A percentile compares a stretch with the other conserved stretches of the same genome.
Evolutionary conservation across 1,140 invertebrate genomes (phyloP).

Genomic region (Reticulitermes speratus): DNA sequence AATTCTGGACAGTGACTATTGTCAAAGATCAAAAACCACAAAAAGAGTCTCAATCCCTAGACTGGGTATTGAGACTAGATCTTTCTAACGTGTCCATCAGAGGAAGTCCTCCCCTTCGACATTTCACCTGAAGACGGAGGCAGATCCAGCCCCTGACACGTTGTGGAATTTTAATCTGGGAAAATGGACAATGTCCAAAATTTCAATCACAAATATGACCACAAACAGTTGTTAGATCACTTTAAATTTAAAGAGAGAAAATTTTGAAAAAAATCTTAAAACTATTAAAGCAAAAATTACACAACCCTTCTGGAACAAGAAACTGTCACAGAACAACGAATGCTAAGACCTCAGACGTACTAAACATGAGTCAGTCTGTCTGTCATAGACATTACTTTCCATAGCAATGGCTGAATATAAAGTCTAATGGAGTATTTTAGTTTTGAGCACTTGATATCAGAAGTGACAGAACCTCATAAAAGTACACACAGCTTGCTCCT

Average conservation of each 20-base stretch:
- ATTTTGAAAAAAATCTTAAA: neutral
- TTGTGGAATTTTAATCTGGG: no score
- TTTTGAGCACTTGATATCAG: neutral
- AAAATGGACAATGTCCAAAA: no score
- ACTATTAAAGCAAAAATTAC: neutral
- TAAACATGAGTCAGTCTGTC: neutral
- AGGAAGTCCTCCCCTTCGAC: no score
- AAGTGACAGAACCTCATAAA: neutral
- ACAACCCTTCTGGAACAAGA: neutral
- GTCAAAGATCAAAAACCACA: no score
- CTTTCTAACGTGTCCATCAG: no score
- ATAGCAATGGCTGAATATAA: neutral
- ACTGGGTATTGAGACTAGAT: no score
- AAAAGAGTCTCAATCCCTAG: no score
- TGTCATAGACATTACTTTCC: neutral
- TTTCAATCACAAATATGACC: no score
- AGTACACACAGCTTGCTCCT: conserved; percentile 28
- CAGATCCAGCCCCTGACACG: no score
- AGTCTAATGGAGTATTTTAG: neutral
- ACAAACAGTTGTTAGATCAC: no score
- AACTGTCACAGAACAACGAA: neutral
- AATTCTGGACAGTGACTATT: no score
- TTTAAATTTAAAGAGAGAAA: neutral
- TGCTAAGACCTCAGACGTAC: neutral
- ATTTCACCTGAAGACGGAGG: no score